Evolutionary conservation across 1,140 invertebrate species (phyloP).

Genomic region (Archegozetes longisetosus): DNA sequence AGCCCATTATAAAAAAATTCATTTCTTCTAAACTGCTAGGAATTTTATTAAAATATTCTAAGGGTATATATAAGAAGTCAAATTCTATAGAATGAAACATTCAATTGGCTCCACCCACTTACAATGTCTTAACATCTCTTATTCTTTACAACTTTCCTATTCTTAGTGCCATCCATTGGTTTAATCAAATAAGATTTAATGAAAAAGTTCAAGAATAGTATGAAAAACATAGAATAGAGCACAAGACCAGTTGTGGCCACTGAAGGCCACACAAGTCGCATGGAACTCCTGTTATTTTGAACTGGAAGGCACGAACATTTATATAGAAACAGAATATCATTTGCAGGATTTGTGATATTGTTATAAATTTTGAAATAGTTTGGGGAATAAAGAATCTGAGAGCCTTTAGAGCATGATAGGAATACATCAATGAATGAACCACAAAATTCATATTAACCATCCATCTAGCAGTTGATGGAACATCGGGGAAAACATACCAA

Average conservation of each 20-base stretch:
- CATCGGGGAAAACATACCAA: slow-evolving; percentile 47
- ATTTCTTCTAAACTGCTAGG: no score
- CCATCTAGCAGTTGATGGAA: slow-evolving; percentile 44
- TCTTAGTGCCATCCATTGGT: no score
- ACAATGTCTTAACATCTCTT: no score
- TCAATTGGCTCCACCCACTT: no score
- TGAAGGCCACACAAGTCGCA: background rate
- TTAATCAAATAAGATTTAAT: slow-evolving; percentile 23
- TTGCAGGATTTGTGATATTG: slow-evolving; percentile 35
- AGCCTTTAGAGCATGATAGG: slow-evolving; percentile 37
- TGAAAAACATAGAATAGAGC: slow-evolving; percentile 13
- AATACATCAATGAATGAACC: slow-evolving; percentile 65
- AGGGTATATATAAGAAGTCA: no score
- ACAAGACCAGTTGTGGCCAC: no score
- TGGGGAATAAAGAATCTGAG: slow-evolving; percentile 33
- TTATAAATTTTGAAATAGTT: slow-evolving; percentile 34
- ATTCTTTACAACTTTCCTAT: no score
- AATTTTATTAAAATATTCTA: no score
- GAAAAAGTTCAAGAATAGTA: slow-evolving; percentile 13
- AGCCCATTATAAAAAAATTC: no score
- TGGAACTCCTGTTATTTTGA: slow-evolving; percentile 2
- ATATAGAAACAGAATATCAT: slow-evolving; percentile 42
- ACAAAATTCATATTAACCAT: slow-evolving; percentile 96
- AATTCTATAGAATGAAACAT: no score
- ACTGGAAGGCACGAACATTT: slow-evolving; percentile 38